phyloP scores from a whole-genome alignment of 2,797 vertebrate genomes.

The Pitangus sulphuratus region DNA sequence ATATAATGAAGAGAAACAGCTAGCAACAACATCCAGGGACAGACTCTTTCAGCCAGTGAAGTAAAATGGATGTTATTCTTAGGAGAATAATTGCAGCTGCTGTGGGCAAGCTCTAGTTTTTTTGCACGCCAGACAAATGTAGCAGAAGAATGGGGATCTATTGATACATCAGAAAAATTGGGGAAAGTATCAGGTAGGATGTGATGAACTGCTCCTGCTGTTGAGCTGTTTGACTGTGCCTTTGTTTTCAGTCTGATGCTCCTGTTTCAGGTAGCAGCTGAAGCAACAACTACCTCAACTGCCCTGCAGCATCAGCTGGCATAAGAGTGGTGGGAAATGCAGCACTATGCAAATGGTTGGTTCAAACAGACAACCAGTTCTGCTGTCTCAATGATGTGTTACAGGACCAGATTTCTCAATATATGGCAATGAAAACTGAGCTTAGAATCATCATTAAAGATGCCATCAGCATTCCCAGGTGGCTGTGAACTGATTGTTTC shows the following conservation, averaged over 20 bases:
- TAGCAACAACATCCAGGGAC: not conserved
- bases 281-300: not conserved
- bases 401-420: not conserved
- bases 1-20: not conserved
- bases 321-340: not conserved
- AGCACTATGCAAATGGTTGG: rapidly evolving
- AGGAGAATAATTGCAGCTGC: not conserved
- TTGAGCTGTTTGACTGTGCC: not conserved
- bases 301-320: not conserved
- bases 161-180: not conserved
- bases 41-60: not conserved
- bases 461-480: not conserved
- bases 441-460: not conserved
- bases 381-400: not conserved
- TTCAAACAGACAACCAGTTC: not conserved
- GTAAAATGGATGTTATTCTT: not conserved
- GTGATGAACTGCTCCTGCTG: not conserved
- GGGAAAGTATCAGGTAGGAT: not conserved
- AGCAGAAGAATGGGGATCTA: not conserved
- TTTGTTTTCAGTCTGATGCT: not conserved
- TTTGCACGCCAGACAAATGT: not conserved
- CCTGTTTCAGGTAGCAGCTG: not conserved
- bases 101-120: not conserved
- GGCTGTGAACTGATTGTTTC: not conserved
- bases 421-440: not conserved